Evolutionary conservation across 2,888 invertebrate genomes (phyloP), one percentile per base, ranked within the genome.

Genomic region (Ichneumoninae sp.): DNA sequence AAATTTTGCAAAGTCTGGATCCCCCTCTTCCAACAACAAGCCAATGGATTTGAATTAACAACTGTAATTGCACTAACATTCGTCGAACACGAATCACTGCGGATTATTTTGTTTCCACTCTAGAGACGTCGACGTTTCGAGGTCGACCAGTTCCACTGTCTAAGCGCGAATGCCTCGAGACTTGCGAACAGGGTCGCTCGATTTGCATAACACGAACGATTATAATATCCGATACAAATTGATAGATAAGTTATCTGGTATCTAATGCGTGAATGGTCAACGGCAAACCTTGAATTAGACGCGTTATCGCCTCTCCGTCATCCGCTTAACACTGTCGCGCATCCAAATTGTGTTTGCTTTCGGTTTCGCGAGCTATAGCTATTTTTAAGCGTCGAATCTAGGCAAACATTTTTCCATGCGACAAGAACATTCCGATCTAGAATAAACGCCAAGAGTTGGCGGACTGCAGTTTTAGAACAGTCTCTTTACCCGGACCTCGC

Each of bases 351-450:
- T 26, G 5, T 57, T 26, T 8, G 57, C 66, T 54, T 10, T 30
- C 33, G 22, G 10, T 36, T 16, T n/a, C 73, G 47, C 10, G n/a
- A 16, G 19, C 16, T 10, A 60, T 73, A 63, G 65, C 77, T 81
- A 81, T 84, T 81, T 84, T 84, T 84, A 77, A 60, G 60, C 40
- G 69, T 74, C n/a, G 36, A 57, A 36, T 81, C 77, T 84, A 84
- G 81, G 63, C 30, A 63, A 40, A 60, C 3, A 57, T 78, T 81
- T 78, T 84, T 73, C 44, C 33, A 22, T 36, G 77, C 69, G 63
- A 84, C 74, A 78, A 77, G 76, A 74, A 57, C 74, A 73, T 77
- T 74, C 44, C 19, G 69, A 69, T 84, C 69, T 84, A 81, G 77
- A 81, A 84, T 81, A 78, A 74, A 63, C 68, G 40, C 57, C 50